phyloP scores from a whole-genome alignment of 2,797 vertebrate species.

The Coranthus polyacanthus region DNA sequence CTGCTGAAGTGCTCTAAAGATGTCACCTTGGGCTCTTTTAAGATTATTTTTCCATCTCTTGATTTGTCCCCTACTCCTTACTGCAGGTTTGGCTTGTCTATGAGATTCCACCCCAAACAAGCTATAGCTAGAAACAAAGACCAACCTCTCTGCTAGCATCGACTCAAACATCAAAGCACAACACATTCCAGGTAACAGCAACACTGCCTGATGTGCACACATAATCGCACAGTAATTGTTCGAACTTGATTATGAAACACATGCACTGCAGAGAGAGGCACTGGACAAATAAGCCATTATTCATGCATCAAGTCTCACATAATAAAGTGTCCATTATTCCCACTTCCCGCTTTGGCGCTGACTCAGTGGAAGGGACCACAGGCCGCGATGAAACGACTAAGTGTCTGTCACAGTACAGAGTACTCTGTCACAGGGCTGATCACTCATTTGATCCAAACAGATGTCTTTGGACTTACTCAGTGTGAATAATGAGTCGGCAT shows the following conservation, averaged over 20 bases:
- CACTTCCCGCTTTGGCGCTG: slow-evolving; percentile 34
- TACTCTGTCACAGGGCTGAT: slow-evolving; percentile 47
- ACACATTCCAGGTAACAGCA: slow-evolving; percentile 12
- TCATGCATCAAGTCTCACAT: slow-evolving; percentile 43
- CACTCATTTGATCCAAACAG: slow-evolving; percentile 55
- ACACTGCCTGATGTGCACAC: slow-evolving; percentile 2
- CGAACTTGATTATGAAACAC: slow-evolving; percentile 54
- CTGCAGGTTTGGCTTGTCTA: slow-evolving; percentile 15
- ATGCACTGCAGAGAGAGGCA: slow-evolving; percentile 41
- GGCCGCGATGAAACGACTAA: slow-evolving; percentile 47
- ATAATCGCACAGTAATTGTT: slow-evolving; percentile 33
- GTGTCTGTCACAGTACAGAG: slow-evolving; percentile 51
- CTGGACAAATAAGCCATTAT: slow-evolving; percentile 60
- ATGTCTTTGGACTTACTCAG: slow-evolving; percentile 41
- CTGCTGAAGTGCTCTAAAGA: too few species aligned
- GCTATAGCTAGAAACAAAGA: slow-evolving; percentile 19
- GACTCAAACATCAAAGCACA: slow-evolving; percentile 39
- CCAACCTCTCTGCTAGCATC: slow-evolving; percentile 25
- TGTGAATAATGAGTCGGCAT: slow-evolving; percentile 34
- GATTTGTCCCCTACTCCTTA: not conserved
- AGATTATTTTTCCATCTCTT: not conserved
- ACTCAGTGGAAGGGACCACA: slow-evolving; percentile 55
- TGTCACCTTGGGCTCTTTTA: too few species aligned
- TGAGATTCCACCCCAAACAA: not conserved
- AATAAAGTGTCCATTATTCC: slow-evolving; percentile 65